phyloP scores from a whole-genome alignment of 2,797 vertebrate species.

The Cichlasoma orientale region DNA sequence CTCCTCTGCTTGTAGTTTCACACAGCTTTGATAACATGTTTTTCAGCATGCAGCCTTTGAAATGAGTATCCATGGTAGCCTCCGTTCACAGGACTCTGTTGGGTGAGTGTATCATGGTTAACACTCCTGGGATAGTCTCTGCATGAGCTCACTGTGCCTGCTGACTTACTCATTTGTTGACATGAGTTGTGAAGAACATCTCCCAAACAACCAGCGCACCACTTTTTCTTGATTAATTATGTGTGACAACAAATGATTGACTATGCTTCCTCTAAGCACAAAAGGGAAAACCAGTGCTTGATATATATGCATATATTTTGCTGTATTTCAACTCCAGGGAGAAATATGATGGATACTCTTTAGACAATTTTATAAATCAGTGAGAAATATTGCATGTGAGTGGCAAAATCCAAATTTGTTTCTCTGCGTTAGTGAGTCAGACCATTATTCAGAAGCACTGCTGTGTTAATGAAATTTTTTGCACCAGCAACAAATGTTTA shows the following conservation, averaged over 20 bases:
- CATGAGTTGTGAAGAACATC: conserved; percentile 33
- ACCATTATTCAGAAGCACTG: neutral
- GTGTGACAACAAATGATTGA: neutral
- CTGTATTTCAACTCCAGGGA: neutral
- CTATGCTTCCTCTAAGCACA: neutral
- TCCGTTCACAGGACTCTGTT: conserved; percentile 61
- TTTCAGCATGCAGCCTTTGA: conserved; percentile 53
- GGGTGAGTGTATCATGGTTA: conserved; percentile 52
- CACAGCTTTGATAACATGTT: conserved; percentile 58
- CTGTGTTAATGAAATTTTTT: neutral
- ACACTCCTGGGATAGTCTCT: conserved; percentile 61
- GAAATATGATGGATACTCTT: conserved; percentile 12
- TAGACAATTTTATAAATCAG: conserved; percentile 25
- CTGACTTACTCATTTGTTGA: conserved; percentile 45
- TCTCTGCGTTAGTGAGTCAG: conserved; percentile 9
- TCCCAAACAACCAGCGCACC: conserved; percentile 18
- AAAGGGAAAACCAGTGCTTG: neutral
- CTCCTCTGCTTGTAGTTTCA: conserved; percentile 27
- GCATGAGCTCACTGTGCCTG: conserved; percentile 57
- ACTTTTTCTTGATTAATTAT: conserved; percentile 4
- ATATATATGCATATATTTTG: neutral
- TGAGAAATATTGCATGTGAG: conserved; percentile 68
- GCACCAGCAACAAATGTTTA: neutral
- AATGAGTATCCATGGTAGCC: conserved; percentile 73
- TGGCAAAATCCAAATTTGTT: conserved; percentile 38